Evolutionary conservation across 2,797 vertebrate genomes (phyloP), one percentile per base, ranked within the genome.

Genomic region (Mastacembelus armatus): DNA sequence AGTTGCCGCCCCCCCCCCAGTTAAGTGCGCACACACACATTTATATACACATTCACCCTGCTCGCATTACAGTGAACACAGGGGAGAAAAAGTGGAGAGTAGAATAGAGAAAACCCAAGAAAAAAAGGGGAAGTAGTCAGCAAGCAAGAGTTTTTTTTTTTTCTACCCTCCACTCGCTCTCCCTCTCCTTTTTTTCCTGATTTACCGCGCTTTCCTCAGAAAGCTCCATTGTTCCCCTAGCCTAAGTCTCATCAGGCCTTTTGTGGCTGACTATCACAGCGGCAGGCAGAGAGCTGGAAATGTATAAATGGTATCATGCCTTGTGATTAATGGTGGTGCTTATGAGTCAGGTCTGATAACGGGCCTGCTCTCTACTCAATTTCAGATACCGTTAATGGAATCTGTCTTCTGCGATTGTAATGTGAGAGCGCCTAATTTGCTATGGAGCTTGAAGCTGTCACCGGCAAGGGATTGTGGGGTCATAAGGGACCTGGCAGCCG

Each of bases 341-440:
- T 98, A 99, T 97, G 98, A 99, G 97, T 99, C 96, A 98, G 97
- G 97, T 98, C 97, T 98, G 98, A 99, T 99, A 99, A 99, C 96
- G 91, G 96, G 92, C 95, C 97, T 96, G 97, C 98, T 98, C 98
- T 99, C 97, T 96, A 99, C 97, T 99, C 97, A 99, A 99, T 99
- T 99, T 99, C 96, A 99, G 98, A 99, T 99, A 99, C 96, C 95
- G 98, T 97, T 99, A 99, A 99, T 99, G 98, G 97, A 99, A 99
- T 99, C 97, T 99, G 98, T 99, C 98, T 99, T 97, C 96, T 96
- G 96, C 97, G 97, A 99, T 99, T 99, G 98, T 99, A 98, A 99
- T 99, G 96, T 98, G 97, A 99, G 98, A 98, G 98, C 96, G 96
- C 95, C 98, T 99, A 98, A 99, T 99, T 99, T 99, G 97, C 97